phyloP scores from a whole-genome alignment of 92 coral and sea anemone genomes.

The Epizoanthus stellaris region DNA sequence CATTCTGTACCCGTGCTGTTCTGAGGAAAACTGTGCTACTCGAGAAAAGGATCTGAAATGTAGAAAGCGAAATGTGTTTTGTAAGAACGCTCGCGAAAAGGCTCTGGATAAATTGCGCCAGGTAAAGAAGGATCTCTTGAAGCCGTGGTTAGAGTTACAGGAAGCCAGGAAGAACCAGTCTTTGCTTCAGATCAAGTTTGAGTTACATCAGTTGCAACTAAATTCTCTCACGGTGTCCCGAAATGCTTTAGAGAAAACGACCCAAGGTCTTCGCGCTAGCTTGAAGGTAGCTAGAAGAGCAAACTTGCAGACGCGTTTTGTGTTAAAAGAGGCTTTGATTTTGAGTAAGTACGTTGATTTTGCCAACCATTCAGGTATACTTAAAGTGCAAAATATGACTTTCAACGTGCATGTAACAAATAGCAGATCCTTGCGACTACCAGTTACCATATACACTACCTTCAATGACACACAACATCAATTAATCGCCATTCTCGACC shows the following conservation, averaged over 20 bases:
- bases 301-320: no score
- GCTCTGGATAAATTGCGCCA: conserved; percentile 43
- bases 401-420: no score
- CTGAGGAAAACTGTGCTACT: conserved; percentile 52
- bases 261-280: no score
- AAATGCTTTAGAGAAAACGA: conserved; percentile 11
- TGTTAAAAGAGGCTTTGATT: no score
- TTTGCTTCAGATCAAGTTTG: conserved; percentile 49
- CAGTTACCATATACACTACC: no score
- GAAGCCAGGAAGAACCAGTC: conserved; percentile 38
- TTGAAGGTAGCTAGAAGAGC: no score
- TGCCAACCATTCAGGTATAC: no score
- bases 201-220: conserved; percentile 33
- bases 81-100: conserved; percentile 44
- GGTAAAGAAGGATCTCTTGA: conserved; percentile 15
- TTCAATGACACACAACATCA: no score
- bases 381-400: no score
- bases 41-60: conserved; percentile 52
- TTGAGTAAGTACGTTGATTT: no score
- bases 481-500: no score
- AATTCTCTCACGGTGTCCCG: conserved; percentile 51
- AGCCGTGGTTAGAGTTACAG: conserved; percentile 42
- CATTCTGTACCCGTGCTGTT: conserved; percentile 67
- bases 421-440: no score
- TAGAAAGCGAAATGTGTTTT: conserved; percentile 56